Percentiles rank a stretch among this genome's conserved stretches.
These are phyloP conservation scores for Donacobius atricapilla DNA, from an alignment of 2,113 vertebrate genomes.

Conservation along the genomic window DNA sequence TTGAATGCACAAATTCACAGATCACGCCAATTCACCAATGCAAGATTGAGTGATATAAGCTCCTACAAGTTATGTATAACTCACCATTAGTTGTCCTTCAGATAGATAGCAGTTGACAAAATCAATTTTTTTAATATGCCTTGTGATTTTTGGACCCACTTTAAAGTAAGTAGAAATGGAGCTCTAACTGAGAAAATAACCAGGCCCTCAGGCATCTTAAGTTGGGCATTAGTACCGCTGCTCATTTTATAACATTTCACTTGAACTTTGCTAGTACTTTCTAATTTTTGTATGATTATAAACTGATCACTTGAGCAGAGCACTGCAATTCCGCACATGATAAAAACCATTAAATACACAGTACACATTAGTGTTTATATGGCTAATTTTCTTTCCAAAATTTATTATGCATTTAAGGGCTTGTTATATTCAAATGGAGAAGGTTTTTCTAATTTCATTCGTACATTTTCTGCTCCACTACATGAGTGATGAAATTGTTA, in stretches of 20 bases:
- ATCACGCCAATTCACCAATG: neutral
- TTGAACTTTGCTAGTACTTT: neutral
- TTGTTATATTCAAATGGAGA: neutral
- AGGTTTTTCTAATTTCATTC: slow-evolving; percentile 18
- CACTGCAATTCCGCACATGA: neutral
- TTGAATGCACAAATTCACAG: neutral
- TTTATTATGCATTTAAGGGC: neutral
- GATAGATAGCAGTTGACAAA: neutral
- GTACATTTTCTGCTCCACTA: neutral
- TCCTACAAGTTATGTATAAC: neutral
- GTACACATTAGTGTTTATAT: neutral
- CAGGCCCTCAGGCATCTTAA: neutral
- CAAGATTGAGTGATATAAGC: neutral
- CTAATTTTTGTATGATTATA: neutral
- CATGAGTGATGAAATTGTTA: slow-evolving; percentile 16
- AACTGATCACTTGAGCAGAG: neutral
- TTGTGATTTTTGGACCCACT: neutral
- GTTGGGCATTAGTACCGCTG: neutral
- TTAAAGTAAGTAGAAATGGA: neutral
- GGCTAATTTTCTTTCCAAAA: slow-evolving; percentile 20
- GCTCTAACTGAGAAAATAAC: neutral
- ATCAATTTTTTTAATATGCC: neutral
- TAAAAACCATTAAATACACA: neutral
- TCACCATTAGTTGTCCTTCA: neutral
- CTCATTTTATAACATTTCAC: neutral